Base-by-base conservation (phyloP, 2,888 invertebrate species). In the Tiphia femorata region DNA sequence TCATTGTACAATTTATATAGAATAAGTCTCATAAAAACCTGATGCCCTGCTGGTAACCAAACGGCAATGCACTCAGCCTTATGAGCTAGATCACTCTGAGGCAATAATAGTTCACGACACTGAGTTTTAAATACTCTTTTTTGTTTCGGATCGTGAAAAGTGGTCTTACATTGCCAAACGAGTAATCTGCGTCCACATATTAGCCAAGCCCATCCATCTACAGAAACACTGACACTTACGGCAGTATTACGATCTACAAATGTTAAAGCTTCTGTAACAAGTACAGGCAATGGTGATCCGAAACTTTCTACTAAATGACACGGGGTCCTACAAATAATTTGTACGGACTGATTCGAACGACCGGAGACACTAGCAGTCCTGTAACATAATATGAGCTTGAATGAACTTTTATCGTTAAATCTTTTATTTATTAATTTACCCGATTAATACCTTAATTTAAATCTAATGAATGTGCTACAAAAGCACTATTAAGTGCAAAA, bases 21-120 rank as follows among this genome's bases (percentile, higher is more conserved):
- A 29, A 12, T 21, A 49, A 20, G 25, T 49, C n/a, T 35, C 10
- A 12, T 29, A 29, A 17, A 37, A 64, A 84, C 88, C 80, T 88
- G 87, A 61, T 87, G 87, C 0, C 86, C 87, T 38, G 84, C 84
- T 1, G 85, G 84, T 10, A 88, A 85, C 78, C 92, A 93, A 0
- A 95, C 89, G 20, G 90, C 89, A 1, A 94, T 91, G 12, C 96
- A 86, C 55, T 95, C 91, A 0, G 97, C 94, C 75, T 93, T 91
- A 81, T 97, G 97, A 0, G 95, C 94, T 12, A 97, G 87, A 83
- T 97, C 97, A 70, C 96, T 96, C 65, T 96, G 94, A 0, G 97
- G 97, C 33, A 97, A 83, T 0, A 92, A 91, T 10, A 97, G 85
- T 80, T 97, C 97, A 29, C 94, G 88, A 68, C 96, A 96, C 38